Evolutionary conservation across 2,113 vertebrate genomes (phyloP).

Genomic region (Enhydra lutris): DNA sequence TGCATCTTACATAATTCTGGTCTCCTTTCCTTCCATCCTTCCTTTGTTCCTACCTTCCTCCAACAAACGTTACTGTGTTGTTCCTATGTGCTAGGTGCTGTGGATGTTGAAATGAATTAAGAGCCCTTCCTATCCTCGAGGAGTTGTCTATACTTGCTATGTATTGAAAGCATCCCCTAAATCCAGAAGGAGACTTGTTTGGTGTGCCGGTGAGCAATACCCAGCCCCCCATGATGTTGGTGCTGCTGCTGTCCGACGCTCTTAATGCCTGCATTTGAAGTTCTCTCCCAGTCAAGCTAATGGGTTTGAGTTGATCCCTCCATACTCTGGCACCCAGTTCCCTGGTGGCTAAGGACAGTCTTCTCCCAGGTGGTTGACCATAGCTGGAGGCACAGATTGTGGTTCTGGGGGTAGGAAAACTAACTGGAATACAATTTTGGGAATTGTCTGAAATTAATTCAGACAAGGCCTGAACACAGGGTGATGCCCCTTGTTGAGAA

Average conservation of each 20-base stretch:
- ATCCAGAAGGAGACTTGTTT: background rate
- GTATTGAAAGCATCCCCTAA: background rate
- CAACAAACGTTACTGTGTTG: background rate
- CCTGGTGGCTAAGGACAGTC: background rate
- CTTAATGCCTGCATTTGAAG: background rate
- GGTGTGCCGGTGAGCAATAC: background rate
- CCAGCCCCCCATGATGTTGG: background rate
- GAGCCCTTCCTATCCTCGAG: background rate
- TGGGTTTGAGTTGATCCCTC: background rate
- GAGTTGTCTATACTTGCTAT: background rate
- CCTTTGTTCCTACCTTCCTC: too few species aligned
- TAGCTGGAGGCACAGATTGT: background rate
- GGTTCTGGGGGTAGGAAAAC: background rate
- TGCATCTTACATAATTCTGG: background rate
- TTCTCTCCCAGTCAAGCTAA: background rate
- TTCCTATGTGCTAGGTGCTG: background rate
- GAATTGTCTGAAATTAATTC: background rate
- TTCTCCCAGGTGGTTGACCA: background rate
- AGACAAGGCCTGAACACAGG: background rate
- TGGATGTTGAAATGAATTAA: background rate
- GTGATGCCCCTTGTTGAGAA: background rate
- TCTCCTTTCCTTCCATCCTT: too few species aligned
- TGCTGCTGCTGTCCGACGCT: background rate
- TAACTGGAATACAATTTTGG: background rate
- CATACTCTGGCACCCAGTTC: background rate